phyloP scores from a whole-genome alignment of 1,140 invertebrate species.

The Drosophila nasuta region DNA sequence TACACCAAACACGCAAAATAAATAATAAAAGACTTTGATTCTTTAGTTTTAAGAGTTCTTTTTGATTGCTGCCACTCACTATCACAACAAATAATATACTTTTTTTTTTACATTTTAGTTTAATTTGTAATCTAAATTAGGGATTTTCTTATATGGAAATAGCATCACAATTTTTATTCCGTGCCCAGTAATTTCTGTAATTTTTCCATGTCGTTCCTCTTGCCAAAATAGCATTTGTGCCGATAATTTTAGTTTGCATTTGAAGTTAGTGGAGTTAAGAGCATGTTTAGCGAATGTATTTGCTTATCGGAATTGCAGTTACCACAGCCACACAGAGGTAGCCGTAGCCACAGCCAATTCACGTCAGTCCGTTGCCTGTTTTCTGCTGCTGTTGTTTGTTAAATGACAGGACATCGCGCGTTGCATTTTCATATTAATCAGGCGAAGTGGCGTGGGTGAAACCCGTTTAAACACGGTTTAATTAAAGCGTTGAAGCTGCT shows the following conservation, averaged over 20 bases:
- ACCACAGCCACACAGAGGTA: background rate
- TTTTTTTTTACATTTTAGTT: no score
- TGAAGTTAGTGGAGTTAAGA: no score
- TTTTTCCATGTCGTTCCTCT: no score
- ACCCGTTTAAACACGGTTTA: conserved; percentile 20
- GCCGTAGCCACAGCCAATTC: background rate
- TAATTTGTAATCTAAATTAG: no score
- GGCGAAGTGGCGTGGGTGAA: background rate
- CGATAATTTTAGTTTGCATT: background rate
- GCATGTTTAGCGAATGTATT: background rate
- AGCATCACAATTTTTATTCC: no score
- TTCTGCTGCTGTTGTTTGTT: conserved; percentile 1
- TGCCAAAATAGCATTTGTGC: background rate
- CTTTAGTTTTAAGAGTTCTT: no score
- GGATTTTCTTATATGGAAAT: no score
- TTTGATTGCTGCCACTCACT: no score
- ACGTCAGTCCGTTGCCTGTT: background rate
- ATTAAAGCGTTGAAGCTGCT: conserved; percentile 24
- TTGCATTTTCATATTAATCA: conserved; percentile 12
- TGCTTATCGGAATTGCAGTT: background rate
- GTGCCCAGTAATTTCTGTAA: no score
- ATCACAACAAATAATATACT: no score
- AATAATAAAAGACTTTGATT: no score
- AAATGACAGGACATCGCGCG: background rate
- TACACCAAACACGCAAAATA: no score